Evolutionary conservation across 2,797 vertebrate species (phyloP).

Genomic region (Schizopygopsis malacanthus): DNA sequence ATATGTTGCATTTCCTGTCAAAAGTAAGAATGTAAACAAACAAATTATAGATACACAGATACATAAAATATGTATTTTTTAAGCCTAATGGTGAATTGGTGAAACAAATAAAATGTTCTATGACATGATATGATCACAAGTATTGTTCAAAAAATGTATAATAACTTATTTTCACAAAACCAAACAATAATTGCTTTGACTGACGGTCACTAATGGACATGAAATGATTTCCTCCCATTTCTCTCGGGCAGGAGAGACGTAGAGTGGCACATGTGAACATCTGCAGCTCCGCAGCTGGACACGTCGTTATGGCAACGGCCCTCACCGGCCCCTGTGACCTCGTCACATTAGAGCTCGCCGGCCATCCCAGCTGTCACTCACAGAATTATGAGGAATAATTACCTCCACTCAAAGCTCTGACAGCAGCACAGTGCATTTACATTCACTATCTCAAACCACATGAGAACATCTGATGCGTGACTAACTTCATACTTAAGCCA

Average conservation of each 20-base stretch:
- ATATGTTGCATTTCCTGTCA: too few relatives aligned
- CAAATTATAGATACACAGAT: not conserved
- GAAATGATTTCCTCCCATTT: not conserved
- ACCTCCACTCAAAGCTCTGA: not conserved
- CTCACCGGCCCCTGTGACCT: not conserved
- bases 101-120: not conserved
- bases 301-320: conserved; percentile 19
- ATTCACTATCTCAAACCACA: not conserved
- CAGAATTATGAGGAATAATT: conserved; percentile 25
- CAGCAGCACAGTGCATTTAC: not conserved
- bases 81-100: not conserved
- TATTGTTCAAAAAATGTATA: not conserved
- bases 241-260: not conserved
- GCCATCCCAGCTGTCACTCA: conserved; percentile 29
- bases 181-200: conserved; percentile 21
- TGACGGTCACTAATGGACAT: not conserved
- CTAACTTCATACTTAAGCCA: not conserved
- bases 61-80: not conserved
- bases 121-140: not conserved
- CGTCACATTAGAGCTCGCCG: conserved; percentile 1
- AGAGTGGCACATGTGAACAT: conserved; percentile 20
- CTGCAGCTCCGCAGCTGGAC: conserved; percentile 40
- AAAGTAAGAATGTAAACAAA: not conserved
- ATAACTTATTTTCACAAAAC: not conserved
- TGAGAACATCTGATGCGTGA: not conserved